Evolutionary conservation across 2,888 invertebrate genomes (phyloP).

Genomic region (Phoronis australis): DNA sequence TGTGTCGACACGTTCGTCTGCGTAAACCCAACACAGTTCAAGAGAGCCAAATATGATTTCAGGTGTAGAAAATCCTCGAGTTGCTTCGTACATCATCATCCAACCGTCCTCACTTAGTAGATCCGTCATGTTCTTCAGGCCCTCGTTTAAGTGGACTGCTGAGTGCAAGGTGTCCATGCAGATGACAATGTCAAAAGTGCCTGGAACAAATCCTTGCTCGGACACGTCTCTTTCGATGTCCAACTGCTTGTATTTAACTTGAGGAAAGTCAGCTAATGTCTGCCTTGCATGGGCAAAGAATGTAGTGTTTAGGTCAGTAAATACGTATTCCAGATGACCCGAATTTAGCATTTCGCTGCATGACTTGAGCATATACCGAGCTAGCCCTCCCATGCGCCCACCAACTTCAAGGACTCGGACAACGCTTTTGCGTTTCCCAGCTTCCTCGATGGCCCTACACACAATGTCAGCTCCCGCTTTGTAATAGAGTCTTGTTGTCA

Average conservation of each 20-base stretch:
- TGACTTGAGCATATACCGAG: conserved; percentile 1
- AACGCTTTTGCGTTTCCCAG: conserved; percentile 3
- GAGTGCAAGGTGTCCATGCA: conserved; percentile 7
- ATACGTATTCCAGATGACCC: conserved; percentile 5
- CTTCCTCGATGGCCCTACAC: conserved; percentile 1
- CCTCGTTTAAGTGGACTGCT: not conserved
- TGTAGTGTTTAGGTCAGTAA: conserved; percentile 8
- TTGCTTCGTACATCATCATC: conserved; percentile 6
- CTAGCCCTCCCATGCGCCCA: conserved; percentile 8
- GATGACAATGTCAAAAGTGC: conserved; percentile 5
- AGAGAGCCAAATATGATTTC: conserved; percentile 9
- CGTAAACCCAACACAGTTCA: conserved; percentile 9
- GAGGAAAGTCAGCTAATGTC: conserved; percentile 4
- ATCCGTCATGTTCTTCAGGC: conserved; percentile 2
- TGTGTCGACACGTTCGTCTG: conserved; percentile 3
- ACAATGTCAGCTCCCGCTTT: conserved; percentile 3
- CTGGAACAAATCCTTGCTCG: conserved; percentile 1
- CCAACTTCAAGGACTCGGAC: conserved; percentile 7
- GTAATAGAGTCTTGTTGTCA: conserved; percentile 6
- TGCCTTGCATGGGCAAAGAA: conserved; percentile 7
- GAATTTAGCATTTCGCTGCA: conserved; percentile 2
- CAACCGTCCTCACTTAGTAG: conserved; percentile 7
- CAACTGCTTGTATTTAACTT: conserved; percentile 4
- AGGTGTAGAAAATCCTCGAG: conserved; percentile 3
- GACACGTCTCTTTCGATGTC: conserved; percentile 5